Base-by-base conservation (phyloP, 2,797 vertebrate genomes). In the Dromococcyx pavoninus region DNA sequence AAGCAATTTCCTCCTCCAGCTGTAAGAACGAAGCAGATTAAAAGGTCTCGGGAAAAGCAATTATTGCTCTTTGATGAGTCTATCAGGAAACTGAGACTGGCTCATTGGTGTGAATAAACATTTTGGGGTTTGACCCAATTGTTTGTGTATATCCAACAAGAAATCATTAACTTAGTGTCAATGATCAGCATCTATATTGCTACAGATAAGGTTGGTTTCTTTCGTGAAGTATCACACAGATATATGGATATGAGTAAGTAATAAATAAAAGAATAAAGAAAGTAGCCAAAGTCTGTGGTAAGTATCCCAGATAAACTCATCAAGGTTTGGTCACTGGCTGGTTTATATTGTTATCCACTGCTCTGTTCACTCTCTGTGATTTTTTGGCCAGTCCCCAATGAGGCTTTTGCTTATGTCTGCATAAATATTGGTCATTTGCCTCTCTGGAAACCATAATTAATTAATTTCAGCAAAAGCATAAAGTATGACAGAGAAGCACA, bases 1-100 rank as follows among this genome's bases (percentile, higher is more conserved):
- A 97, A 95, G 93, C 70, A 96, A 96, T 97, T 97, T 97, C 95
- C 95, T 96, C 84, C 84, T 83, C 82, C 91, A 96, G 81, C 85
- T 95, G 92, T 94, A 94, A 80, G 91, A 77, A 72, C 2, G 3
- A 33, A 69, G 24, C 24, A 94, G 79, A 91, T 75, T 92, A 82
- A 92, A 95, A 94, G 75, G 79, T 95, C 87, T 92, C 91, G 89
- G 89, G 92, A 82, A 96, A 96, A 96, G 93, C 69, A 95, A 95
- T 97, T 96, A 95, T 75, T 91, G 61, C 30, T 58, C 91, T 95
- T 95, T 96, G 94, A 95, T 95, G 93, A 89, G 39, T 89, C 90
- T 86, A 81, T 95, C 91, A 93, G 95, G 84, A 94, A 91, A 46
- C 69, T 74, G 24, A 91, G 65, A 66, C 30, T 23, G 56, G 65